Base-by-base conservation (phyloP, 2,888 invertebrate genomes). In the Monoplex corrugatus region DNA sequence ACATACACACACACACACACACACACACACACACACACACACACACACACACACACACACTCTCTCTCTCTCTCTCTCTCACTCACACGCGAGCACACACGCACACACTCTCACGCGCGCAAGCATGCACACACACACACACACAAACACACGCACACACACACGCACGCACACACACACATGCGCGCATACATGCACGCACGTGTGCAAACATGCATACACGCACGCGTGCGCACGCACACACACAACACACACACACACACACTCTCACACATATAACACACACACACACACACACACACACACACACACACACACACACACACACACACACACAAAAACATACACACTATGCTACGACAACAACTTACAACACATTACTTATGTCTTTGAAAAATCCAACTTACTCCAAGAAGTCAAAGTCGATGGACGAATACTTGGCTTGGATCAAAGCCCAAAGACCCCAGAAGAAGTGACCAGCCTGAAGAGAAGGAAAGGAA, bases 401-500 rank as follows among this genome's bases (percentile, higher is more conserved):
- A 32, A 95, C 97, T 97, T 97, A 99, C 98, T 97, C 97, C 93
- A 98, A 97, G 96, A 98, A 99, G 96, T 99, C 98, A 96, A 98
- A 99, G 95, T 98, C 97, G 92, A 99, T 98, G 90, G 97, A 97
- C 28, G 99, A 99, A 96, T 98, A 97, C 96, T 98, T 97, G 19
- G 98, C 98, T 96, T 99, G 99, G 89, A 99, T 97, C 2, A 99
- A 96, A 0, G 98, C 97, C 99, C 99, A 99, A 87, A 98, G 96
- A 5, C 98, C 98, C 99, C 99, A 99, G 93, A 98, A 97, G 93
- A 98, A 97, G 96, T 99, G 98, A 1, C 98, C 97, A 13, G 97
- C 97, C 95, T 95, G 92, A n/a, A n/a, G n/a, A n/a, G 23, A 75
- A 32, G 13, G 38, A 72, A 88, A n/a, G 19, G 50, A 68, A n/a